Evolutionary conservation across 2,797 vertebrate genomes (phyloP).

Genomic region (Lithobates pipiens): DNA sequence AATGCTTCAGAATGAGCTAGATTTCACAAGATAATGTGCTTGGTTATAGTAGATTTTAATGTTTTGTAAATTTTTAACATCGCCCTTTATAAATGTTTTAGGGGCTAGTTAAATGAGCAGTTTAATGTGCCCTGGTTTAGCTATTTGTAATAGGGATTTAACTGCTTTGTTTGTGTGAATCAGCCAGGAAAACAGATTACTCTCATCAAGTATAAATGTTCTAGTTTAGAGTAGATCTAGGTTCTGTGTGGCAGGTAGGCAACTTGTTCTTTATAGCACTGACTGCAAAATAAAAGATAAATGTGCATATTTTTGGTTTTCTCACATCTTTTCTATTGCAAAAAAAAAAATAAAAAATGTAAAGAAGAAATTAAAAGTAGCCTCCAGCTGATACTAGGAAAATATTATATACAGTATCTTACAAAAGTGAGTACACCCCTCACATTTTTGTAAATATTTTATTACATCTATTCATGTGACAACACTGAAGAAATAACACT

Average conservation of each 20-base stretch:
- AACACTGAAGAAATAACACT: too few species aligned
- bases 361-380: not conserved
- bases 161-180: constrained; percentile 82
- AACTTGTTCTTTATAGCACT: not conserved
- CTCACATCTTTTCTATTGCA: not conserved
- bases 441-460: too few species aligned
- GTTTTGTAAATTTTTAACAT: constrained; percentile 80
- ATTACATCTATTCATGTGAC: too few species aligned
- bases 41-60: constrained; percentile 69
- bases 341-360: not conserved
- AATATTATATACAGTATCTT: too few species aligned
- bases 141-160: constrained; percentile 81
- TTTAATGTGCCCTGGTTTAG: constrained; percentile 80
- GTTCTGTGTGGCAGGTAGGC: constrained; percentile 56
- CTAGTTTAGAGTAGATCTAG: constrained; percentile 73
- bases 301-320: not conserved
- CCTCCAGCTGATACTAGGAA: too few species aligned
- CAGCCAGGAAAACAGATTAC: constrained; percentile 85
- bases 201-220: constrained; percentile 80
- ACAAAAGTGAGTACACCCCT: too few species aligned
- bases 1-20: constrained; percentile 11
- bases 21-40: constrained; percentile 60
- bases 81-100: constrained; percentile 82
- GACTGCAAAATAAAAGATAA: not conserved
- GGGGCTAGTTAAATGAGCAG: constrained; percentile 75